Base-by-base conservation (phyloP, 2,888 invertebrate genomes). In the Lucinisca nassula region DNA sequence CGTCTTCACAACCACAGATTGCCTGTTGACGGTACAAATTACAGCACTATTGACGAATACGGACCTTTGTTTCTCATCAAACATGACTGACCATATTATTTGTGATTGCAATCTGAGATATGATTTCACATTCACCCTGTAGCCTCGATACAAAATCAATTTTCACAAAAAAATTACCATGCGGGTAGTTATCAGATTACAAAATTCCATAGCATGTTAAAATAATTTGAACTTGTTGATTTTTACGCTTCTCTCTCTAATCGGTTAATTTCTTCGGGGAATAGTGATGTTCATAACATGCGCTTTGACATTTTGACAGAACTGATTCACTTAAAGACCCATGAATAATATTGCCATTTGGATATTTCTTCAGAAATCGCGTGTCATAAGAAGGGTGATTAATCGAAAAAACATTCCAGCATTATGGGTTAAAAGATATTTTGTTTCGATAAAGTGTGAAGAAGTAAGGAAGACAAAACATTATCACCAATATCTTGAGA, bases 241-340 rank as follows among this genome's bases (percentile, higher is more conserved):
- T 35, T 67, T 12, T 8, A 21, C 17, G 35, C 67, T 21, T 10
- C 67, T 8, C n/a, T 67, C 24, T 30, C 35, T 67, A 30, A 21
- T 17, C 4, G n/a, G 55, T 21, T 67, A 67, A 67, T 67, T 67
- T 67, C 67, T 67, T 67, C 67, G 8, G 67, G 67, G 67, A 67
- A 67, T 67, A 1, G 35, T 2, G 24, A 4, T 67, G 35, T 4
- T 67, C 67, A 67, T 35, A 35, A 35, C 61, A 61, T 61, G 30
- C 4, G 30, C 61, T 6, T 4, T 61, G 30, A 61, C 67, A 35
- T 67, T 67, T 67, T 35, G 67, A 67, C 35, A 67, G 24, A 3
- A 67, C 24, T 35, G 35, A 67, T 67, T 67, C 61, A 61, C 30
- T 61, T 30, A 61, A 61, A 61, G 55, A n/a, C 55, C 55, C 55